A percentile compares a stretch with the other conserved stretches of the same genome.
These are phyloP conservation scores for Trichonephila clavipes DNA, from an alignment of 1,140 invertebrate genomes.

Conservation along the genomic window DNA sequence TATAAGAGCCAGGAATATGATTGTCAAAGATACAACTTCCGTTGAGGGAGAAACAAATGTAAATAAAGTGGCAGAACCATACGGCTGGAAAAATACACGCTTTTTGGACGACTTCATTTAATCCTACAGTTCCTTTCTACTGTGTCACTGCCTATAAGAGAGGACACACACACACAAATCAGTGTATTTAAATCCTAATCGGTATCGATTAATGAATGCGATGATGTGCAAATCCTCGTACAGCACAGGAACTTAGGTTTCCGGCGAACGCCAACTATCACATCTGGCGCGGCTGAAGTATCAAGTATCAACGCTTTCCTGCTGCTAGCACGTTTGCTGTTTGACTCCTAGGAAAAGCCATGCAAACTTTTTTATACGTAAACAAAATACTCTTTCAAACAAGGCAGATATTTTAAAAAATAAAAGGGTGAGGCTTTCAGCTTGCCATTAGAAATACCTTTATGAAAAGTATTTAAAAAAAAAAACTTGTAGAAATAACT, in stretches of 20 bases:
- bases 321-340: neutral
- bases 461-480: too few species aligned
- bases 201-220: slow-evolving; percentile 43
- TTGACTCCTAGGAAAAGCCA: too few species aligned
- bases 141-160: neutral
- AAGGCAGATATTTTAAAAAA: too few species aligned
- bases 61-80: neutral
- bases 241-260: slow-evolving; percentile 36
- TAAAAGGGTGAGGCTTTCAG: too few species aligned
- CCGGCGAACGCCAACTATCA: slow-evolving; percentile 30
- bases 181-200: slow-evolving; percentile 48
- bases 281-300: slow-evolving; percentile 18
- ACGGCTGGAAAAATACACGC: neutral
- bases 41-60: neutral
- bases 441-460: too few species aligned
- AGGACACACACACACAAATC: neutral
- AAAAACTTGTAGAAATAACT: too few species aligned
- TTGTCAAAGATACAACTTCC: neutral
- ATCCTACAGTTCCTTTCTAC: neutral
- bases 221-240: slow-evolving; percentile 40
- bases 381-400: too few species aligned
- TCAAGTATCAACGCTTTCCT: slow-evolving; percentile 43
- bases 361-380: too few species aligned
- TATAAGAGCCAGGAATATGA: too few species aligned
- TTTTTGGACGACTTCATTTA: neutral